A percentile compares a stretch with the other conserved stretches of the same genome.
These are phyloP conservation scores for Neotoxoptera formosana DNA, from an alignment of 1,140 invertebrate genomes.

Conservation along the genomic window DNA sequence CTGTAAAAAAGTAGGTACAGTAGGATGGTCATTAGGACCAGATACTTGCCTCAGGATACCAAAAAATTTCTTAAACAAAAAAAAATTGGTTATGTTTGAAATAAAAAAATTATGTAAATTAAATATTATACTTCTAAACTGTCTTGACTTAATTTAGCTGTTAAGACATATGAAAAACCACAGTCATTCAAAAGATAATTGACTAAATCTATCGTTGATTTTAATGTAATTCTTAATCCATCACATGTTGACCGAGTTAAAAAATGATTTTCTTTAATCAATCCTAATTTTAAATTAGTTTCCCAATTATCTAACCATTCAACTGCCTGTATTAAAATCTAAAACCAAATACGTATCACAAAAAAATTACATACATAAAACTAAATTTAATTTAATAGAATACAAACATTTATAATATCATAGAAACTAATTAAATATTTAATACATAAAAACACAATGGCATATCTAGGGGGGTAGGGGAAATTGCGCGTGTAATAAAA, in stretches of 20 bases:
- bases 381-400: too few relatives aligned
- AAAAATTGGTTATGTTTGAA: too few relatives aligned
- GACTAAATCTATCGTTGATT: background rate
- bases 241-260: background rate
- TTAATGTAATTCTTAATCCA: background rate
- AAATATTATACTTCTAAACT: background rate
- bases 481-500: too few relatives aligned
- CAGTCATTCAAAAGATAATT: background rate
- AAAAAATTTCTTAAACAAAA: constrained; percentile 10
- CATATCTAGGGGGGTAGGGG: too few relatives aligned
- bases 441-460: too few relatives aligned
- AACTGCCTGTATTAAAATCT: too few relatives aligned
- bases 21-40: background rate
- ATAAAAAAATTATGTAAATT: too few relatives aligned
- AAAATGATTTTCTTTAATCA: background rate
- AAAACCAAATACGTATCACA: too few relatives aligned
- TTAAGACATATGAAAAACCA: background rate
- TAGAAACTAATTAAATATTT: too few relatives aligned
- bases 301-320: background rate
- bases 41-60: background rate
- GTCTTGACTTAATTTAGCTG: background rate
- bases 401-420: too few relatives aligned
- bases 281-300: background rate
- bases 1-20: background rate
- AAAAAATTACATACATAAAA: too few relatives aligned